These are phyloP conservation scores for Irena cyanogastra DNA, from an alignment of 2,113 vertebrate species.

Conservation along the genomic window DNA sequence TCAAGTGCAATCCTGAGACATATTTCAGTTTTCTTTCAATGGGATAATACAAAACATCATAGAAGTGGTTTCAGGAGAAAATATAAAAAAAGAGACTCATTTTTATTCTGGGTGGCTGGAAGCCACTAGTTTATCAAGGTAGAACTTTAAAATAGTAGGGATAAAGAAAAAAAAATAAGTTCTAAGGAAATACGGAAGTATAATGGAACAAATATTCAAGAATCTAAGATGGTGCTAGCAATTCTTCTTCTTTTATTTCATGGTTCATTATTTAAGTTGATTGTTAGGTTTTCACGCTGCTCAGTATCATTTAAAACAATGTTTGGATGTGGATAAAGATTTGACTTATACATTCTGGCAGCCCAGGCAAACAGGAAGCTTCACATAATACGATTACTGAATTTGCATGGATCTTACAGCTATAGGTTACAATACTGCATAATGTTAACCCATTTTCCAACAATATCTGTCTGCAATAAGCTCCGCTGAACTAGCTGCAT, in stretches of 20 bases:
- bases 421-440: neutral
- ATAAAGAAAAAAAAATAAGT: neutral
- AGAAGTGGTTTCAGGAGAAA: neutral
- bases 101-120: neutral
- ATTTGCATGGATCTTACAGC: conserved; percentile 5
- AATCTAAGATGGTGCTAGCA: neutral
- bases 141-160: neutral
- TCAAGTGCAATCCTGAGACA: neutral
- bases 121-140: neutral
- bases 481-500: neutral
- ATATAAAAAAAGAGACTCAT: neutral
- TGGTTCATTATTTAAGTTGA: neutral
- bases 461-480: neutral
- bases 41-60: neutral
- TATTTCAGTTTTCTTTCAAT: neutral
- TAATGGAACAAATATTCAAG: neutral
- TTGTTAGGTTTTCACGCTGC: neutral
- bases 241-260: neutral
- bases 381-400: neutral
- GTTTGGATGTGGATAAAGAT: neutral
- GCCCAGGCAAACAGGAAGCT: neutral
- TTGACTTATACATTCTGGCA: conserved; percentile 2
- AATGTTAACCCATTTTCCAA: neutral
- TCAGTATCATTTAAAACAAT: neutral
- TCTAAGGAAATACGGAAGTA: neutral